Evolutionary conservation across 2,113 vertebrate species (phyloP).

Genomic region (Oreochromis niloticus): DNA sequence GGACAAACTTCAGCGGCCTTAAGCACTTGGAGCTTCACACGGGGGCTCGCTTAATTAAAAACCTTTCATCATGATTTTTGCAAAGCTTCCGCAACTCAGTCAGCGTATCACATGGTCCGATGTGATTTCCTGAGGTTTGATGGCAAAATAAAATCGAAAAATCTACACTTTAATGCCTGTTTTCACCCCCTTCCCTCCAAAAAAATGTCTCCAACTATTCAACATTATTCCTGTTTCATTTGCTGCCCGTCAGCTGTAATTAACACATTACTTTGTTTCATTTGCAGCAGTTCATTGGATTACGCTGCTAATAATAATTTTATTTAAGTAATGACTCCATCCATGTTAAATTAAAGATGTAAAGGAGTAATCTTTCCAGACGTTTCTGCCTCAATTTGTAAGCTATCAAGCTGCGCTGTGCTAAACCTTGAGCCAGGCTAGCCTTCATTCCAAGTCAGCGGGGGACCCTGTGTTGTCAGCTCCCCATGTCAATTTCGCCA

Average conservation of each 20-base stretch:
- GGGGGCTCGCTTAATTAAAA: neutral
- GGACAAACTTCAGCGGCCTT: neutral
- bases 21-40: neutral
- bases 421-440: neutral
- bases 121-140: neutral
- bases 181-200: neutral
- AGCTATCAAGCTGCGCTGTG: neutral
- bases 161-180: neutral
- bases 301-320: neutral
- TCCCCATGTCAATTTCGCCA: constrained; percentile 37
- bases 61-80: neutral
- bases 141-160: neutral
- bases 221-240: neutral
- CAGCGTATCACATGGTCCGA: neutral
- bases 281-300: neutral
- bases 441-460: constrained; percentile 12
- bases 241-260: neutral
- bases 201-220: neutral
- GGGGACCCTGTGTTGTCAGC: constrained; percentile 36
- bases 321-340: constrained; percentile 11
- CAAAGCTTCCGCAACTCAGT: neutral
- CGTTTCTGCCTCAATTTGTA: neutral
- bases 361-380: constrained; percentile 2
- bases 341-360: constrained; percentile 20
- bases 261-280: neutral